phyloP scores from a whole-genome alignment of 1,140 invertebrate genomes.

The Anadara kagoshimensis region DNA sequence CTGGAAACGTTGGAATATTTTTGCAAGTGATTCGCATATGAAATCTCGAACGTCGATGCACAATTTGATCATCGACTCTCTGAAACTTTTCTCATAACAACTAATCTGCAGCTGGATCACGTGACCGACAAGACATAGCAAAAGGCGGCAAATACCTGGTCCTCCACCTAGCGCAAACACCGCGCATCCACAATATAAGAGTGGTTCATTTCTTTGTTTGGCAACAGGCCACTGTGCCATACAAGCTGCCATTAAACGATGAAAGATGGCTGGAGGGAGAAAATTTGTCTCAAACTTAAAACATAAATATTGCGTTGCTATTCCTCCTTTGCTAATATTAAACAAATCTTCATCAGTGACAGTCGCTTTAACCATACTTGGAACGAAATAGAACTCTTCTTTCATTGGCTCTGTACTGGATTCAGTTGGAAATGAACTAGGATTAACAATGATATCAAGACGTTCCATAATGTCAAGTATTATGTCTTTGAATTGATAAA shows the following conservation, averaged over 20 bases:
- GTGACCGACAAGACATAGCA: too few relatives aligned
- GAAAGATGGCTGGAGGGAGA: slow-evolving; percentile 24
- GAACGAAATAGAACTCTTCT: slow-evolving; percentile 13
- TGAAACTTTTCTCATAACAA: too few relatives aligned
- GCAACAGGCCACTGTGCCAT: slow-evolving; percentile 18
- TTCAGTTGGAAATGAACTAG: too few relatives aligned
- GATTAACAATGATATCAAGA: slow-evolving; percentile 4
- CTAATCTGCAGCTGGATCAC: too few relatives aligned
- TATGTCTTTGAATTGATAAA: background rate
- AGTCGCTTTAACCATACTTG: background rate
- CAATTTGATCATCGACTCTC: too few relatives aligned
- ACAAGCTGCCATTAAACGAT: slow-evolving; percentile 15
- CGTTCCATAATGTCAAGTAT: slow-evolving; percentile 4
- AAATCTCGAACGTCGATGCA: too few relatives aligned
- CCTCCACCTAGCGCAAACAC: slow-evolving; percentile 13
- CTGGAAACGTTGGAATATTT: too few relatives aligned
- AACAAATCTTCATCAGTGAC: background rate
- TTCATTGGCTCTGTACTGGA: too few relatives aligned
- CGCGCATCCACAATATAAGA: slow-evolving; percentile 23
- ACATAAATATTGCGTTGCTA: background rate
- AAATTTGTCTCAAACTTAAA: slow-evolving; percentile 14
- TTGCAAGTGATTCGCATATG: too few relatives aligned
- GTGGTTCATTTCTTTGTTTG: background rate
- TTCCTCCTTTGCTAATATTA: background rate
- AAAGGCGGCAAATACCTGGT: too few relatives aligned